Conservation (phyloP, 1,140 invertebrate species). For the Lamellibrachia luymesi region DNA sequence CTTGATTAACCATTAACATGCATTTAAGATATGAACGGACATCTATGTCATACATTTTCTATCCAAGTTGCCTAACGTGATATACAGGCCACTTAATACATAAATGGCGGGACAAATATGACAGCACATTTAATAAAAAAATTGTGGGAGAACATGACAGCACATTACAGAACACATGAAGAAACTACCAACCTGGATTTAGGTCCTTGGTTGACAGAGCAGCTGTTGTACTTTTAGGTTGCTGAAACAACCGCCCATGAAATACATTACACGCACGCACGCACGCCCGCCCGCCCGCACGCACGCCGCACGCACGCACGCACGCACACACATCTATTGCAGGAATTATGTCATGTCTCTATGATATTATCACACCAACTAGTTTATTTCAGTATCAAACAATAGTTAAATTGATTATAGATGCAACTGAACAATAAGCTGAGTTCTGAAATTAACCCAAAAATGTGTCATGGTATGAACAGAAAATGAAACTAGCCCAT, state of each 20-base stretch:
- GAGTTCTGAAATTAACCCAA: neutral
- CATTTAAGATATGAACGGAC: too few species aligned
- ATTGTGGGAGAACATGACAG: too few species aligned
- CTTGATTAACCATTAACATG: too few species aligned
- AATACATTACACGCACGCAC: neutral
- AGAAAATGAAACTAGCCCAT: slow-evolving; percentile 34
- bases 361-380: slow-evolving; percentile 14
- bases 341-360: neutral
- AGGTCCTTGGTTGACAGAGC: slow-evolving; percentile 49
- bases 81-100: too few species aligned
- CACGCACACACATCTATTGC: neutral
- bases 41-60: too few species aligned
- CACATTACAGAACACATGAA: too few species aligned
- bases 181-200: slow-evolving; percentile 45
- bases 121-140: too few species aligned
- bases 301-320: too few species aligned
- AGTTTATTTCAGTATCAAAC: neutral
- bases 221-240: slow-evolving; percentile 57
- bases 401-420: neutral
- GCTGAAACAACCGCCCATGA: slow-evolving; percentile 34
- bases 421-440: neutral
- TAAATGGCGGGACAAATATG: too few species aligned
- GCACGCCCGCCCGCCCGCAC: too few species aligned
- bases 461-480: neutral
- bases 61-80: too few species aligned